phyloP scores from a whole-genome alignment of 2,888 invertebrate species.

The Clitarchus hookeri region DNA sequence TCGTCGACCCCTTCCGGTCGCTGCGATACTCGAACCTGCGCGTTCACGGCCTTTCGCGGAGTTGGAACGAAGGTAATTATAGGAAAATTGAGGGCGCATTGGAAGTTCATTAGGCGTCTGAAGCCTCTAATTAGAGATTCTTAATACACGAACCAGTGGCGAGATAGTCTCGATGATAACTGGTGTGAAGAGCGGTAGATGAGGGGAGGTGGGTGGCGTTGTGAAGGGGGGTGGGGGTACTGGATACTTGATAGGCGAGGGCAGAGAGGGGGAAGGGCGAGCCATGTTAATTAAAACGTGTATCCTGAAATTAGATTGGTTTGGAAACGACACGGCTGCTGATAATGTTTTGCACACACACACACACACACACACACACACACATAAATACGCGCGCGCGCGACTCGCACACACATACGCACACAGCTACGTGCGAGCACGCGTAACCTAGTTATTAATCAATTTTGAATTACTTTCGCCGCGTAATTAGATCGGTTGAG shows the following conservation, averaged over 20 bases:
- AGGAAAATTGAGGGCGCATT: slow-evolving; percentile 22
- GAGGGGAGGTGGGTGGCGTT: neutral
- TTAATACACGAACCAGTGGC: slow-evolving; percentile 22
- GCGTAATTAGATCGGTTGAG: slow-evolving; percentile 6
- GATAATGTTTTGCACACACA: slow-evolving; percentile 3
- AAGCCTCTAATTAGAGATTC: slow-evolving; percentile 18
- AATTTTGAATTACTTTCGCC: slow-evolving; percentile 24
- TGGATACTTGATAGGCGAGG: neutral
- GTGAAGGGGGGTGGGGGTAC: slow-evolving; percentile 18
- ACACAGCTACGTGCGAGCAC: neutral
- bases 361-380: neutral
- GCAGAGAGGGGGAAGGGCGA: neutral
- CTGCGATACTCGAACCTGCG: neutral
- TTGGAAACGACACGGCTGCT: slow-evolving; percentile 11
- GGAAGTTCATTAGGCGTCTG: slow-evolving; percentile 33
- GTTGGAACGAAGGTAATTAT: slow-evolving; percentile 18
- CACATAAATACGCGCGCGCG: neutral
- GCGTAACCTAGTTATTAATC: slow-evolving; percentile 29
- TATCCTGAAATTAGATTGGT: slow-evolving; percentile 29
- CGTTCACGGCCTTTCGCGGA: neutral
- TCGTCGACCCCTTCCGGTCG: neutral
- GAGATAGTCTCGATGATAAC: neutral
- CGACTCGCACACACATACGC: neutral
- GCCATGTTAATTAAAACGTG: slow-evolving; percentile 34
- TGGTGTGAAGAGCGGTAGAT: neutral